Evolutionary conservation across 2,888 invertebrate genomes (phyloP).

Genomic region (Protonemura montana): DNA sequence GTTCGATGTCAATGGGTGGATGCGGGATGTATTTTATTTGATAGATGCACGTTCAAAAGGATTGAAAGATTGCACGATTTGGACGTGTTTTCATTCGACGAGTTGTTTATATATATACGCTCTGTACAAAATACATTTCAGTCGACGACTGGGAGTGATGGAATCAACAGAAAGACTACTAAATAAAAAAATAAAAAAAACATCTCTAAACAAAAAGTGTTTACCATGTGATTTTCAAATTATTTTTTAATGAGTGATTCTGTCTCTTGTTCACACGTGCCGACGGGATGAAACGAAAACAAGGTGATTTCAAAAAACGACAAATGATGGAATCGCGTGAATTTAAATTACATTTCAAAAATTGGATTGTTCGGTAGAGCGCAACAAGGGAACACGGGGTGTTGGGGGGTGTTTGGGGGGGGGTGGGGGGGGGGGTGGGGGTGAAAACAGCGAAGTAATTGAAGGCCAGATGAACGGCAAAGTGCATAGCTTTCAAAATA

Average conservation of each 20-base stretch:
- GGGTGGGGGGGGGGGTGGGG: too few species aligned
- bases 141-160: neutral
- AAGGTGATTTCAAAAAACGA: neutral
- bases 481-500: neutral
- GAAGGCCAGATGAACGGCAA: neutral
- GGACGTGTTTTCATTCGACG: neutral
- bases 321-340: neutral
- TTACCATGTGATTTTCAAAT: neutral
- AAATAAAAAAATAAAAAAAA: too few species aligned
- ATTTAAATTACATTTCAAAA: conserved; percentile 2
- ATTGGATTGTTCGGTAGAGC: neutral
- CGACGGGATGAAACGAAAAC: neutral
- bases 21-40: neutral
- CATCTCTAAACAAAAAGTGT: neutral
- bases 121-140: neutral
- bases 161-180: neutral
- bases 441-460: neutral
- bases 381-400: too few species aligned
- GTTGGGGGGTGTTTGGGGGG: too few species aligned
- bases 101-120: neutral
- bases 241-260: neutral
- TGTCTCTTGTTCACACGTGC: neutral
- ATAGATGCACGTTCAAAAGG: neutral
- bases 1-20: neutral
- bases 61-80: neutral